Evolutionary conservation across 2,888 invertebrate species (phyloP).

Genomic region (Galerucella calmariensis): DNA sequence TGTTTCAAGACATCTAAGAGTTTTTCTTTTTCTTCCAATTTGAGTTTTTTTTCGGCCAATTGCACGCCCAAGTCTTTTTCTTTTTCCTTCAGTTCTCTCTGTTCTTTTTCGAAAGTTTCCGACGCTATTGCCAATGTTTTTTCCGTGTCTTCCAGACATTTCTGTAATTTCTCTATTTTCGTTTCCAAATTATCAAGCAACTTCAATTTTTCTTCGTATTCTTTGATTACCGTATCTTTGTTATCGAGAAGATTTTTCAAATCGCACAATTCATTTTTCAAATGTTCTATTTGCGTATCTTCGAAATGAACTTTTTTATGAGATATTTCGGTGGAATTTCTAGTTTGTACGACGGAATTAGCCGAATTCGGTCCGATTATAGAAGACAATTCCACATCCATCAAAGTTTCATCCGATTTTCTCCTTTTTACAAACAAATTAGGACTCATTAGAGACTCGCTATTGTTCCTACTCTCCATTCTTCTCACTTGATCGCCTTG

Average conservation of each 20-base stretch:
- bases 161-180: slow-evolving; percentile 70
- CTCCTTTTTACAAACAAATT: slow-evolving; percentile 35
- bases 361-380: slow-evolving; percentile 50
- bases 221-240: slow-evolving; percentile 69
- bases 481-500: slow-evolving; percentile 70
- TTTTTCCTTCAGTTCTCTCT: slow-evolving; percentile 64
- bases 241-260: slow-evolving; percentile 70
- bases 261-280: slow-evolving; percentile 61
- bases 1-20: slow-evolving; percentile 69
- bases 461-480: slow-evolving; percentile 47
- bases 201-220: slow-evolving; percentile 71
- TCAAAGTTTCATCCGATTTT: slow-evolving; percentile 26
- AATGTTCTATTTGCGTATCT: slow-evolving; percentile 62
- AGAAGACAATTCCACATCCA: slow-evolving; percentile 57
- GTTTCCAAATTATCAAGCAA: slow-evolving; percentile 64
- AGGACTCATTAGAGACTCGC: slow-evolving; percentile 35
- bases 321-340: slow-evolving; percentile 59
- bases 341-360: slow-evolving; percentile 22
- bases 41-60: slow-evolving; percentile 69
- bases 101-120: slow-evolving; percentile 66
- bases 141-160: slow-evolving; percentile 69
- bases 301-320: slow-evolving; percentile 65
- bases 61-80: slow-evolving; percentile 67
- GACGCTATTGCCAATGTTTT: slow-evolving; percentile 67
- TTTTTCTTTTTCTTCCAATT: slow-evolving; percentile 68